Evolutionary conservation across 2,113 vertebrate species (phyloP).

Genomic region (Syngnathoides biaculeatus): DNA sequence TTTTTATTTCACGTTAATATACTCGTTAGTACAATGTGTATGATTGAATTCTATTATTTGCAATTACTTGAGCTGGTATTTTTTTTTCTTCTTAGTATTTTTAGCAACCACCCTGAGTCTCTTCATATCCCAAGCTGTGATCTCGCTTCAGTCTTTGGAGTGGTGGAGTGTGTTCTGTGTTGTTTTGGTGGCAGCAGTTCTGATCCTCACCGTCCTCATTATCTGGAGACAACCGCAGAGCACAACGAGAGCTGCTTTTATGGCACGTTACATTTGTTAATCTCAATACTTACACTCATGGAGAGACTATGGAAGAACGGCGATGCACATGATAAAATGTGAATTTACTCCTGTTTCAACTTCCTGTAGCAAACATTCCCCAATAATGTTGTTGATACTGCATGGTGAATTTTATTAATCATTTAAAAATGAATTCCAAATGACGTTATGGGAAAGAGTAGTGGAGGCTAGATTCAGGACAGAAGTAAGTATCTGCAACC

Average conservation of each 20-base stretch:
- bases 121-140: constrained; percentile 41
- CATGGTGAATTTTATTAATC: not conserved
- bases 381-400: not conserved
- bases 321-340: not conserved
- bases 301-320: no score
- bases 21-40: not conserved
- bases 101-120: constrained; percentile 54
- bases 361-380: not conserved
- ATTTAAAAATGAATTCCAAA: not conserved
- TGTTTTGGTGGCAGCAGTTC: constrained; percentile 50
- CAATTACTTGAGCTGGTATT: not conserved
- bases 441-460: no score
- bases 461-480: no score
- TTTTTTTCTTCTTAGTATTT: constrained; percentile 49
- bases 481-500: no score
- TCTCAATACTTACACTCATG: not conserved
- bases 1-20: not conserved
- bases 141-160: constrained; percentile 46
- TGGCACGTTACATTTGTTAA: constrained; percentile 57
- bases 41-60: not conserved
- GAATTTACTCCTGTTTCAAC: not conserved
- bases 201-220: constrained; percentile 58
- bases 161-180: constrained; percentile 72
- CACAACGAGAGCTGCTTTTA: constrained; percentile 71
- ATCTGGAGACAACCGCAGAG: constrained; percentile 83